Evolutionary conservation across 2,113 vertebrate species (phyloP).

Genomic region (Arothron firmamentum): DNA sequence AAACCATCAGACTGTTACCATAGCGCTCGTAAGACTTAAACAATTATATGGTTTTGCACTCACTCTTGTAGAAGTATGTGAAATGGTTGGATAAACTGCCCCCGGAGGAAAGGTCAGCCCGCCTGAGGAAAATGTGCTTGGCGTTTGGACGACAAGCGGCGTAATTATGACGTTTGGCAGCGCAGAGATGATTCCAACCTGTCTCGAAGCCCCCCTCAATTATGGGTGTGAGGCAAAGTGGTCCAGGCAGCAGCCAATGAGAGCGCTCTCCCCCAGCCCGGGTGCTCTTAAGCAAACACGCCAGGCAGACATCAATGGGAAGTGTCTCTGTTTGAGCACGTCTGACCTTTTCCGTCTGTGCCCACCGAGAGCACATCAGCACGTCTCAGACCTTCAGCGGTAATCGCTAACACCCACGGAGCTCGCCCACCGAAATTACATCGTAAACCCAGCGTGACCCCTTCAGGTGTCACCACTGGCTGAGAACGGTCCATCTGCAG

Average conservation of each 20-base stretch:
- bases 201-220: slow-evolving; percentile 53
- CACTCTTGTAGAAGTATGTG: not conserved
- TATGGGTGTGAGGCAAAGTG: slow-evolving; percentile 61
- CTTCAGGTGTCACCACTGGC: slow-evolving; percentile 4
- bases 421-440: slow-evolving; percentile 40
- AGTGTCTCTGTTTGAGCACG: slow-evolving; percentile 55
- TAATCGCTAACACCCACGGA: slow-evolving; percentile 53
- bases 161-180: slow-evolving; percentile 56
- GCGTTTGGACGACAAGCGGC: slow-evolving; percentile 52
- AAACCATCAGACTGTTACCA: not conserved
- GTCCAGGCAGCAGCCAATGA: slow-evolving; percentile 52
- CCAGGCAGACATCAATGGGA: slow-evolving; percentile 59
- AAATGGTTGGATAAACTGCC: not conserved
- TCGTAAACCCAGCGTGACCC: slow-evolving; percentile 56
- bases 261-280: slow-evolving; percentile 54
- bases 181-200: slow-evolving; percentile 56
- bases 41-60: not conserved
- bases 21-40: not conserved
- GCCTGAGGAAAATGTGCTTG: slow-evolving; percentile 48
- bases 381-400: slow-evolving; percentile 43
- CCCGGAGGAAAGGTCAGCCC: slow-evolving; percentile 30
- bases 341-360: slow-evolving; percentile 61
- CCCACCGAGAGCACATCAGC: slow-evolving; percentile 38
- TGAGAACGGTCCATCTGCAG: slow-evolving; percentile 32
- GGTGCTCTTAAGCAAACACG: slow-evolving; percentile 63